Evolutionary conservation across 2,113 vertebrate species (phyloP).

Genomic region (Lanius ludovicianus): DNA sequence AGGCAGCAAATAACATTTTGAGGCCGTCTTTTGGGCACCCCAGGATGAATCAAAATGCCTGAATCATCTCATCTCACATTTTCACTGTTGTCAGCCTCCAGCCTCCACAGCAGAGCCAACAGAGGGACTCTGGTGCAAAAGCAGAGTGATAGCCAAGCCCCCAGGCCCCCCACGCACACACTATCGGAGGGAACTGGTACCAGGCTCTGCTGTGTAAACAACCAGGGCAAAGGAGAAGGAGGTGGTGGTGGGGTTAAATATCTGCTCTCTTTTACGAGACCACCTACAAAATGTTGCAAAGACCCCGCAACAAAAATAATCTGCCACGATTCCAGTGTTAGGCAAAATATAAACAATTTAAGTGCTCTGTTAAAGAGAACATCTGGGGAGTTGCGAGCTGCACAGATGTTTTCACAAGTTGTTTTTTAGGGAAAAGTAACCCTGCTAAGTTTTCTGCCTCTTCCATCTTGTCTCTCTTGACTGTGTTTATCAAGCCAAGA

Average conservation of each 20-base stretch:
- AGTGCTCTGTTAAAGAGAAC: slow-evolving; percentile 68
- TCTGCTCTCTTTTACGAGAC: slow-evolving; percentile 72
- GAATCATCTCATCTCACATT: background rate
- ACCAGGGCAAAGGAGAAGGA: slow-evolving; percentile 55
- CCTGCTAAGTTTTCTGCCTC: slow-evolving; percentile 40
- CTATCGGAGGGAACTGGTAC: slow-evolving; percentile 62
- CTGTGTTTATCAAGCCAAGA: slow-evolving; percentile 40
- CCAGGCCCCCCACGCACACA: background rate
- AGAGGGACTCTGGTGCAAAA: background rate
- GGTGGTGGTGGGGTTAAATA: slow-evolving; percentile 65
- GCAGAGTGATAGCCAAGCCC: background rate
- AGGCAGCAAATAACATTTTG: background rate
- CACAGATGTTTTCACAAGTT: slow-evolving; percentile 63
- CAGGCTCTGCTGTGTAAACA: slow-evolving; percentile 64
- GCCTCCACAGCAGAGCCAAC: background rate
- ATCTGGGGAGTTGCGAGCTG: slow-evolving; percentile 26
- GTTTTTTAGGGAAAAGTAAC: slow-evolving; percentile 8
- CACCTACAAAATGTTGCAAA: slow-evolving; percentile 70
- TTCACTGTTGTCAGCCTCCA: background rate
- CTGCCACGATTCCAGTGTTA: slow-evolving; percentile 45
- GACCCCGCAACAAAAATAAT: slow-evolving; percentile 64
- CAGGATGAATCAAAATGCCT: background rate
- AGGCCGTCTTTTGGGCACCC: background rate
- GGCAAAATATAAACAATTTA: slow-evolving; percentile 68
- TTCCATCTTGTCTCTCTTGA: slow-evolving; percentile 50